phyloP scores from a whole-genome alignment of 2,888 invertebrate species.

The Drosophila maculinotata region DNA sequence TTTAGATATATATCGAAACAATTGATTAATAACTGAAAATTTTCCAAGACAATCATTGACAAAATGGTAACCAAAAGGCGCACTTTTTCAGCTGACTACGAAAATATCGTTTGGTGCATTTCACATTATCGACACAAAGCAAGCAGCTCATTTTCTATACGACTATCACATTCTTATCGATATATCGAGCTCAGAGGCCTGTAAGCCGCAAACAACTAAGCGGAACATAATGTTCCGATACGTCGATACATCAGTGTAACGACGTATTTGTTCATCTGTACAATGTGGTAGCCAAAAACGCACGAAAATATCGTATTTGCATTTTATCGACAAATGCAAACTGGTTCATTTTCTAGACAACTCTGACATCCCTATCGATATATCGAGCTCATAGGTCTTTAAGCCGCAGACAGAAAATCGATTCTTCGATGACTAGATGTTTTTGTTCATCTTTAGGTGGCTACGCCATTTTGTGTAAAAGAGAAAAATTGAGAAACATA shows the following conservation, averaged over 20 bases:
- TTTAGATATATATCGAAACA: too few species aligned
- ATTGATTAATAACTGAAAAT: too few species aligned
- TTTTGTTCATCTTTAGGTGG: slow-evolving; percentile 33
- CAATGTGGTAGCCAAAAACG: too few species aligned
- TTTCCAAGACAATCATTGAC: too few species aligned
- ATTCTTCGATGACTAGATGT: neutral
- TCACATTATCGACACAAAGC: too few species aligned
- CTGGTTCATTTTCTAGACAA: neutral
- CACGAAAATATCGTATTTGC: neutral
- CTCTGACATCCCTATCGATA: slow-evolving; percentile 9
- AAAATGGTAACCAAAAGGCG: too few species aligned
- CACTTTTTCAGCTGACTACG: too few species aligned
- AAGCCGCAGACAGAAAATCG: neutral
- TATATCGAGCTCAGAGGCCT: neutral
- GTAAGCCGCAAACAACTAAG: neutral
- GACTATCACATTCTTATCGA: slow-evolving; percentile 3
- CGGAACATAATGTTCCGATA: too few species aligned
- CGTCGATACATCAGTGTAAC: too few species aligned
- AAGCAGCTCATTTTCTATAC: neutral
- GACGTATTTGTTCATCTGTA: too few species aligned
- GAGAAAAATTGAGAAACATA: slow-evolving; percentile 59
- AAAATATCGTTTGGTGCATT: neutral
- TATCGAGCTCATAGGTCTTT: neutral
- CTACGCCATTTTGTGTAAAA: slow-evolving; percentile 67
- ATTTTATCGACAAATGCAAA: too few species aligned